Percentiles rank a stretch among this genome's conserved stretches.
These are phyloP conservation scores for Pogonus chalceus DNA, from an alignment of 1,140 invertebrate genomes.

Conservation along the genomic window DNA sequence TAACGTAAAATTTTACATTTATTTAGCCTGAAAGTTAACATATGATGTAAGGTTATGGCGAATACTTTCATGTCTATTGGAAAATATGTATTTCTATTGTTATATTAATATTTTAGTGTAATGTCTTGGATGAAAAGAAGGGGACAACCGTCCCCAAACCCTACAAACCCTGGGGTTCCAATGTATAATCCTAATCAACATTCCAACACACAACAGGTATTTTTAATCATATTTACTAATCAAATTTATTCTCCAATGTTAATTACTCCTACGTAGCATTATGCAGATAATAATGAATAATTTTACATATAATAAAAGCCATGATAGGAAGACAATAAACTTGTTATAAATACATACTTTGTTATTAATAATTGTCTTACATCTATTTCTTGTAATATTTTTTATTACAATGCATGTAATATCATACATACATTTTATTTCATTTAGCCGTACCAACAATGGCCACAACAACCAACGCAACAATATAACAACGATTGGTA, in stretches of 20 bases:
- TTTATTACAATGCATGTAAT: not conserved
- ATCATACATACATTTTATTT: constrained; percentile 39
- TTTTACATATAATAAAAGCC: not conserved
- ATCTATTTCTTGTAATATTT: not conserved
- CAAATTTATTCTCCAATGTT: constrained; percentile 1
- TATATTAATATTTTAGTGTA: not conserved
- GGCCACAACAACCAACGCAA: constrained; percentile 20
- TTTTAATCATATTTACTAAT: constrained; percentile 8
- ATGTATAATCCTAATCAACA: constrained; percentile 32
- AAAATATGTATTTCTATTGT: not conserved
- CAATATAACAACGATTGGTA: constrained; percentile 19
- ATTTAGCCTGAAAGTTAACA: too few relatives aligned
- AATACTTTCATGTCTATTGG: too few relatives aligned
- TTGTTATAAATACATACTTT: not conserved
- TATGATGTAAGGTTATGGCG: too few relatives aligned
- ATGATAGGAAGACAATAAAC: not conserved
- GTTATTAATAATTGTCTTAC: not conserved
- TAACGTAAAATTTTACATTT: not conserved
- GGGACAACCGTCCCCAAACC: constrained; percentile 21
- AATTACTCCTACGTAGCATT: not conserved
- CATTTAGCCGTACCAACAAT: constrained; percentile 20
- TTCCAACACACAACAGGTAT: constrained; percentile 25
- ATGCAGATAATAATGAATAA: constrained; percentile 7
- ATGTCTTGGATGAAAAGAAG: constrained; percentile 32
- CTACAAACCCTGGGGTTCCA: constrained; percentile 22